phyloP scores from a whole-genome alignment of 1,140 invertebrate species.

The Ceratosolen fusciceps region DNA sequence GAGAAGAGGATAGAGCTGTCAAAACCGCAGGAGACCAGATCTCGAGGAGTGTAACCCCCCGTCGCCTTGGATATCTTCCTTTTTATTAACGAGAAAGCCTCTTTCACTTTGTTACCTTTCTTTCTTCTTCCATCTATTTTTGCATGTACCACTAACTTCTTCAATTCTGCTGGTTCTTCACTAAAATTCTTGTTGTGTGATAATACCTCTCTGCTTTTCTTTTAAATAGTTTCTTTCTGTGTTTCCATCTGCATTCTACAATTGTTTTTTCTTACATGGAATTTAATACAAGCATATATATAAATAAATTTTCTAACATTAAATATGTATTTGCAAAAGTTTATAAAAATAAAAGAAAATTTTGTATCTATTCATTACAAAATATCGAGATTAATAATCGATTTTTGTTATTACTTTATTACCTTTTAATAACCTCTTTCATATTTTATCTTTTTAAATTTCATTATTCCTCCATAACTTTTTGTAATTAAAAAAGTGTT shows the following conservation, averaged over 20 bases:
- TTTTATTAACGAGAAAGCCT: constrained; percentile 71
- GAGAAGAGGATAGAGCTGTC: constrained; percentile 70
- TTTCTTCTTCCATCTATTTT: constrained; percentile 37
- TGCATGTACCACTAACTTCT: not conserved
- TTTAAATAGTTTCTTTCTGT: constrained; percentile 22
- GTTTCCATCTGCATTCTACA: constrained; percentile 18
- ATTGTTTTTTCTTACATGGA: too few species aligned
- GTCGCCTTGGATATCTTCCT: constrained; percentile 68
- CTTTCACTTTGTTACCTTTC: constrained; percentile 51
- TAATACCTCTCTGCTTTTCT: constrained; percentile 20
- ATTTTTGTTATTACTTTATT: too few species aligned
- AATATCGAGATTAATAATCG: too few species aligned
- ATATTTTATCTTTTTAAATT: too few species aligned
- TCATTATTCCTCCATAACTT: too few species aligned
- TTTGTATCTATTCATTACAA: too few species aligned
- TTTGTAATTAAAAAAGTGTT: too few species aligned
- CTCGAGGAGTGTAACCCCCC: constrained; percentile 62
- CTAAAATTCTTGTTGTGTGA: constrained; percentile 18
- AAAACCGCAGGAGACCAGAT: constrained; percentile 69
- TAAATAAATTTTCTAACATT: too few species aligned
- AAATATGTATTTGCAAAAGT: too few species aligned
- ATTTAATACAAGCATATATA: too few species aligned
- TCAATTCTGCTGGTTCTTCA: not conserved
- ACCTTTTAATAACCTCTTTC: too few species aligned
- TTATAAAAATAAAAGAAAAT: too few species aligned